phyloP scores from a whole-genome alignment of 2,888 invertebrate genomes.

The Pseudococcus jackbeardsleyi region DNA sequence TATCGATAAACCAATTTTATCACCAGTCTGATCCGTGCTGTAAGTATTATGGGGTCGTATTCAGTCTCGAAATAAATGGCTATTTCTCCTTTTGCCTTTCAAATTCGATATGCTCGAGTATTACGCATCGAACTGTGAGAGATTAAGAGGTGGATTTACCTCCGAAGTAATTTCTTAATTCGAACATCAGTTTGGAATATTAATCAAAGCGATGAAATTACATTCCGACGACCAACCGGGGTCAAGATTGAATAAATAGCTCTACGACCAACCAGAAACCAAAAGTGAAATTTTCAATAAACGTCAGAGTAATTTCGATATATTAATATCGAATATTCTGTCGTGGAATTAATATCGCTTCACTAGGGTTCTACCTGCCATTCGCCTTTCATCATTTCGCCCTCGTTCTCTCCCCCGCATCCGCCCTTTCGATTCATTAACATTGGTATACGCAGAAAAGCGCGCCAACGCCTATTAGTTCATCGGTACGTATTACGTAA shows the following conservation, averaged over 20 bases:
- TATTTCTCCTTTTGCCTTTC: not conserved
- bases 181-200: not conserved
- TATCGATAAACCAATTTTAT: not conserved
- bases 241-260: not conserved
- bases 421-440: not conserved
- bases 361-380: not conserved
- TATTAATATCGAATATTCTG: not conserved
- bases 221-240: not conserved
- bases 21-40: not conserved
- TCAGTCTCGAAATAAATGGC: not conserved
- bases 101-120: not conserved
- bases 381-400: not conserved
- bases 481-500: not conserved
- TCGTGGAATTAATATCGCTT: not conserved
- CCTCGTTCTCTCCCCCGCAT: not conserved
- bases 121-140: not conserved
- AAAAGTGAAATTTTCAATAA: not conserved
- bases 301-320: not conserved
- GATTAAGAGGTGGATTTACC: not conserved
- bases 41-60: not conserved
- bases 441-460: not conserved
- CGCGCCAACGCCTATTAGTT: conserved; percentile 7
- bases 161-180: not conserved
- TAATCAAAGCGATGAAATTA: not conserved
- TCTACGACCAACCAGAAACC: not conserved